A percentile compares a stretch with the other conserved stretches of the same genome.
Evolutionary conservation across 2,888 invertebrate genomes (phyloP).

Genomic region (Micoletzkya japonica): DNA sequence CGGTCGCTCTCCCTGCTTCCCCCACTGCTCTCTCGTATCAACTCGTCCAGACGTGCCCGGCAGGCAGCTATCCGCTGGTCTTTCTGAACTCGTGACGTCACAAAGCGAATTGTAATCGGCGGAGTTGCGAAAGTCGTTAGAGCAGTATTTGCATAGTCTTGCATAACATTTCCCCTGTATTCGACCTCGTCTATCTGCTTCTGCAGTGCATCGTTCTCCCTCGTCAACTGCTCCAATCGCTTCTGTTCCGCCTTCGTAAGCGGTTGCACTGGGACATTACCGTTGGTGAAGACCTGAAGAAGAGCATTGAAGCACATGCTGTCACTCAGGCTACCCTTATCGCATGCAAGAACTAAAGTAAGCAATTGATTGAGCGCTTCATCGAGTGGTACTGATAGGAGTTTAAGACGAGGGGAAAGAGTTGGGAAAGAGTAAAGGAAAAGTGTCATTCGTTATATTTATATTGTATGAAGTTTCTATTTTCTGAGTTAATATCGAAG

Average conservation of each 20-base stretch:
- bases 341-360: neutral
- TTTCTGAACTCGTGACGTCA: slow-evolving; percentile 37
- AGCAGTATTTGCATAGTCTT: neutral
- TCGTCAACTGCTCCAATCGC: slow-evolving; percentile 84
- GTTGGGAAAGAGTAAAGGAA: too few species aligned
- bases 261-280: slow-evolving; percentile 32
- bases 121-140: neutral
- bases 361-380: neutral
- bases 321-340: neutral
- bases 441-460: too few species aligned
- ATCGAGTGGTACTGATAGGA: neutral
- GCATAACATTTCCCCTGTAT: neutral
- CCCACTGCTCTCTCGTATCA: slow-evolving; percentile 24
- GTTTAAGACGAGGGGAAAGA: too few species aligned
- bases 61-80: slow-evolving; percentile 48
- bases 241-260: slow-evolving; percentile 73
- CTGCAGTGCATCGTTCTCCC: slow-evolving; percentile 94
- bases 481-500: slow-evolving; percentile 18
- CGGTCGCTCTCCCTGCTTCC: slow-evolving; percentile 19
- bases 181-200: slow-evolving; percentile 75
- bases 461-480: too few species aligned
- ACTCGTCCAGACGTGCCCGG: slow-evolving; percentile 37
- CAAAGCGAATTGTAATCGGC: neutral
- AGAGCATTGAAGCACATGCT: neutral
- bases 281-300: slow-evolving; percentile 36